Evolutionary conservation across 2,888 invertebrate species (phyloP).

Genomic region (Merodon equestris): DNA sequence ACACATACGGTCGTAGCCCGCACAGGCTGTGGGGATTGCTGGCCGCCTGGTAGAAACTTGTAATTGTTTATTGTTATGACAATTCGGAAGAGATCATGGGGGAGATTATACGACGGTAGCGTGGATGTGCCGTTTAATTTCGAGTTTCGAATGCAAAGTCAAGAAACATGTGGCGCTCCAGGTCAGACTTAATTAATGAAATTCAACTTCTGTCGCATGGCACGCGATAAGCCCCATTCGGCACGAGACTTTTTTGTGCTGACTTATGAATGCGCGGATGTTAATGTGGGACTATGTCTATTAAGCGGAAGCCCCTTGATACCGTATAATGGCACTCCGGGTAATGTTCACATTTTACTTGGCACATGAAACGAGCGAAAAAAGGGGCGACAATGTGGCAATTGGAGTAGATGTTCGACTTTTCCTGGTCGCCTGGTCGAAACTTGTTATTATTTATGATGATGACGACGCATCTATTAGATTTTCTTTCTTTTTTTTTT

Average conservation of each 20-base stretch:
- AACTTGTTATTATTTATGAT: slow-evolving; percentile 65
- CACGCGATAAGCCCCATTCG: too few relatives aligned
- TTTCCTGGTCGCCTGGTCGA: slow-evolving; percentile 51
- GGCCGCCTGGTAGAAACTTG: slow-evolving; percentile 50
- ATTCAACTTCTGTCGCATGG: too few relatives aligned
- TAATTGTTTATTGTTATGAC: slow-evolving; percentile 57
- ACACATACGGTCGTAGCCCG: too few relatives aligned
- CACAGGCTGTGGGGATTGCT: slow-evolving; percentile 3
- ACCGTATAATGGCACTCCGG: not conserved
- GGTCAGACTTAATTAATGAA: too few relatives aligned
- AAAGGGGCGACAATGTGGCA: not conserved
- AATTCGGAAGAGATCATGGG: slow-evolving; percentile 28
- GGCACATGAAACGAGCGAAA: too few relatives aligned
- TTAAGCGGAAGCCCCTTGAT: too few relatives aligned
- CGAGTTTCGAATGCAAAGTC: too few relatives aligned
- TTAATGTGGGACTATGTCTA: too few relatives aligned
- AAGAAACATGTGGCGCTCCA: too few relatives aligned
- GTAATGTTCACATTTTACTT: not conserved
- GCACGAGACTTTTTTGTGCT: too few relatives aligned
- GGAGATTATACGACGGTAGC: slow-evolving; percentile 9
- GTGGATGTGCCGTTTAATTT: not conserved
- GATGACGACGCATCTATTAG: slow-evolving; percentile 55
- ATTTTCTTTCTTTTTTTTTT: too few relatives aligned
- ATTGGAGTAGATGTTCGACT: slow-evolving; percentile 13
- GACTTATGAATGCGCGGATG: too few relatives aligned